Evolutionary conservation across 2,888 invertebrate genomes (phyloP), one percentile per base, ranked within the genome.

Genomic region (Euplagia quadripunctaria): DNA sequence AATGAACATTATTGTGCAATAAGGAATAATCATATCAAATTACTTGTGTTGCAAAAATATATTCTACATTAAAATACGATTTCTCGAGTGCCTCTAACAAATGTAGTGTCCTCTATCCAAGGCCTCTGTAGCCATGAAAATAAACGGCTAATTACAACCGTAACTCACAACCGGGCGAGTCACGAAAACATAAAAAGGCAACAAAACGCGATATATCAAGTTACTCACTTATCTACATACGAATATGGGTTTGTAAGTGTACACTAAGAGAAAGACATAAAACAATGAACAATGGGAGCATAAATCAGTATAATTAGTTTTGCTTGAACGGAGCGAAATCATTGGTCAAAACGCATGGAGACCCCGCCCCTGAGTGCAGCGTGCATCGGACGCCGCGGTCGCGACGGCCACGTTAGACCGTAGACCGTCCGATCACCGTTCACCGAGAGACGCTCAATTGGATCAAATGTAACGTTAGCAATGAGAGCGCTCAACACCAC

Each of bases 221-320:
- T 87, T 87, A 83, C 86, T 84, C 82, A 86, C 85, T 86, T 86
- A 86, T 85, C 86, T 87, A 85, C 85, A 84, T 88, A 85, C 87
- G 88, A 86, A 88, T 89, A 89, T 87, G 88, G 84, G 85, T 84
- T 77, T 84, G 87, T 86, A 85, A 87, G 91, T 90, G 93, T 91
- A 91, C 90, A 87, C 89, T 87, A 94, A 94, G 96, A 96, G 96
- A 94, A 92, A 94, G 94, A 94, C 93, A 96, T 96, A 96, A 97
- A 97, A 98, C 98, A 98, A 98, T 97, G 98, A 97, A 98, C 98
- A 98, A 98, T 98, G 97, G 98, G 96, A 96, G 97, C 97, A 98
- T 98, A 98, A 98, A 98, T 98, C 98, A 98, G 97, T 97, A 98
- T 98, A 98, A 98, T 98, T 98, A 98, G 98, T 97, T 97, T 97